Percentiles rank a stretch among this genome's conserved stretches.
phyloP scores from a whole-genome alignment of 2,113 vertebrate genomes.

The Triplophysa tibetana region DNA sequence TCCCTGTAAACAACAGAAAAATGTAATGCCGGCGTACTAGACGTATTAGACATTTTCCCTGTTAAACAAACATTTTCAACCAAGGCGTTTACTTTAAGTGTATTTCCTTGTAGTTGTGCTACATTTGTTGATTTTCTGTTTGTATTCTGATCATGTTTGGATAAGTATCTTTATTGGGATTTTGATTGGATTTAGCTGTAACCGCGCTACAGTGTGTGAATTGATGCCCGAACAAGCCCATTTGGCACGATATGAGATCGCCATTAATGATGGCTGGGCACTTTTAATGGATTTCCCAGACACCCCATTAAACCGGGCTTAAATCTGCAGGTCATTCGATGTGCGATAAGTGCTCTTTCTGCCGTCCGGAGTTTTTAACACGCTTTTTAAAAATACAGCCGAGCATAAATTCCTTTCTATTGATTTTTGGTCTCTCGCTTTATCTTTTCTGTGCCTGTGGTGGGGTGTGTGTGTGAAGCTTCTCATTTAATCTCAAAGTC shows the following conservation, averaged over 20 bases:
- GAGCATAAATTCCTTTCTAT: constrained; percentile 64
- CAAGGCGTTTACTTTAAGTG: not conserved
- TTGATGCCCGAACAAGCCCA: constrained; percentile 54
- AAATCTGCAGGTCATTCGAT: constrained; percentile 63
- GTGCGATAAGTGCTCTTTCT: constrained; percentile 58
- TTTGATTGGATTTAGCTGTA: constrained; percentile 37
- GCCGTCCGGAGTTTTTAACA: constrained; percentile 63
- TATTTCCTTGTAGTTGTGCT: not conserved
- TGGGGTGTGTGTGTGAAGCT: constrained; percentile 27
- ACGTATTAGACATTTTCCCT: not conserved
- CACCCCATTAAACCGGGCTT: constrained; percentile 58
- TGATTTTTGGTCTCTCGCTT: constrained; percentile 55
- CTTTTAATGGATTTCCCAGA: constrained; percentile 61
- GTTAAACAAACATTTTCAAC: not conserved
- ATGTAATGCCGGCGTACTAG: too few species aligned
- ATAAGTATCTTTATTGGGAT: constrained; percentile 29
- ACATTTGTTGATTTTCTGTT: constrained; percentile 43
- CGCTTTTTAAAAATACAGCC: constrained; percentile 54
- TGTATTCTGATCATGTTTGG: constrained; percentile 7
- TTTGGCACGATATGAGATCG: constrained; percentile 61
- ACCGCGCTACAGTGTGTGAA: constrained; percentile 43
- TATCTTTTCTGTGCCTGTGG: constrained; percentile 41
- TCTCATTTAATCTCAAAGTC: constrained; percentile 50
- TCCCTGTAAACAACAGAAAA: not conserved
- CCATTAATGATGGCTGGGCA: constrained; percentile 60